Base-by-base conservation (phyloP, 2,113 vertebrate genomes). In the Pipra filicauda region DNA sequence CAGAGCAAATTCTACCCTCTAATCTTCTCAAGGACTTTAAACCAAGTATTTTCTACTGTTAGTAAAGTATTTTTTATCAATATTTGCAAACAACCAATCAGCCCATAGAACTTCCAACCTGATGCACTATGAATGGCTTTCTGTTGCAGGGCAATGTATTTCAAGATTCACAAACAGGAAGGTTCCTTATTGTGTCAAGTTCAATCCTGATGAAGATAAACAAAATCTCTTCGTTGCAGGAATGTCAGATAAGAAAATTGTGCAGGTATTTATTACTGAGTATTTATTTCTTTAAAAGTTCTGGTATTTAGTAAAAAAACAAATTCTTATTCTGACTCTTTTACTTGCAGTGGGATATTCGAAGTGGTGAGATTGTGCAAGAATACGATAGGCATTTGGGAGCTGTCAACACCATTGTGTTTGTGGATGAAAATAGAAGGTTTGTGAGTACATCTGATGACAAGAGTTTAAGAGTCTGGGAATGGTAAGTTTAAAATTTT, bases 401-500 rank as follows among this genome's bases (percentile, higher is more conserved):
- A 62, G 99, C 99, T 55, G 99, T 99, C 95, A 99, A 99, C 98
- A 99, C 99, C 88, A 99, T 99, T 98, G 99, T 99, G n/a, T 99
- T 99, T 81, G 99, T 99, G 65, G 99, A 99, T 85, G 99, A 99
- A 93, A 99, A 99, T n/a, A 98, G 99, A 12, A 99, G 99, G 55
- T 99, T 99, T 85, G 99, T 99, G 96, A 99, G 99, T 95, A 99
- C 99, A 6, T 99, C 99, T 5, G 99, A 99, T 66, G 99, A 99
- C 95, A 99, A 99, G 97, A 99, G 99, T 93, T 98, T 99, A 62
- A 98, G 99, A 82, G 99, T 99, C 81, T 99, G 99, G 99, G 99
- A 99, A 97, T 99, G 99, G 99, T 99, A 91, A 98, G 99, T 98
- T 91, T 88, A 74, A 86, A 70, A 84, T 51, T 41, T 41, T 58